These are phyloP conservation scores for Phortica okadai DNA, from an alignment of 2,888 invertebrate species.

Conservation along the genomic window DNA sequence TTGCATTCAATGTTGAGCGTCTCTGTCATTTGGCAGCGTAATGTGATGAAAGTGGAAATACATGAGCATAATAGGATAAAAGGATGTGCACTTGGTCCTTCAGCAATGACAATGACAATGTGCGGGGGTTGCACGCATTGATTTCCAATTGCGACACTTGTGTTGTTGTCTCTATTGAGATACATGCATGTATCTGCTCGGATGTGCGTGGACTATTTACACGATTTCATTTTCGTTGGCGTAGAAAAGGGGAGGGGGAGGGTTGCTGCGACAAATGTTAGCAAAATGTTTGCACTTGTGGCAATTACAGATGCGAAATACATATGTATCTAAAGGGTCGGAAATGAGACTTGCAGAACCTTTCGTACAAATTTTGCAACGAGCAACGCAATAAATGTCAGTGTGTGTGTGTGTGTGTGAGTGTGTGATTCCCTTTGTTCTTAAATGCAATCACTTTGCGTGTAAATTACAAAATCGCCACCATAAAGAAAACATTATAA, in stretches of 20 bases:
- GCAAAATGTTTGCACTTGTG: background rate
- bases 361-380: background rate
- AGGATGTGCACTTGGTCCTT: background rate
- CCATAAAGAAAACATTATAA: slow-evolving; percentile 2
- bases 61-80: background rate
- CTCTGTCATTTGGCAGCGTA: background rate
- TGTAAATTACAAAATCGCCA: background rate
- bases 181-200: background rate
- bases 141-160: slow-evolving; percentile 31
- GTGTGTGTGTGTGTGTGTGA: background rate
- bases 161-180: slow-evolving; percentile 8
- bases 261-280: slow-evolving; percentile 19
- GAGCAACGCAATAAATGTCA: background rate
- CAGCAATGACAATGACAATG: too few relatives aligned
- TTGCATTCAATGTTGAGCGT: background rate
- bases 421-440: background rate
- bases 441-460: background rate
- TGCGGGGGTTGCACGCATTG: background rate
- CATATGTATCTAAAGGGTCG: background rate
- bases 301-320: slow-evolving; percentile 17
- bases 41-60: background rate
- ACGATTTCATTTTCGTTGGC: background rate
- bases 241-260: background rate
- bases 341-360: background rate
- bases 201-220: background rate